Conservation (phyloP, 2,797 vertebrate species). For the Arctocebus calabarensis region DNA sequence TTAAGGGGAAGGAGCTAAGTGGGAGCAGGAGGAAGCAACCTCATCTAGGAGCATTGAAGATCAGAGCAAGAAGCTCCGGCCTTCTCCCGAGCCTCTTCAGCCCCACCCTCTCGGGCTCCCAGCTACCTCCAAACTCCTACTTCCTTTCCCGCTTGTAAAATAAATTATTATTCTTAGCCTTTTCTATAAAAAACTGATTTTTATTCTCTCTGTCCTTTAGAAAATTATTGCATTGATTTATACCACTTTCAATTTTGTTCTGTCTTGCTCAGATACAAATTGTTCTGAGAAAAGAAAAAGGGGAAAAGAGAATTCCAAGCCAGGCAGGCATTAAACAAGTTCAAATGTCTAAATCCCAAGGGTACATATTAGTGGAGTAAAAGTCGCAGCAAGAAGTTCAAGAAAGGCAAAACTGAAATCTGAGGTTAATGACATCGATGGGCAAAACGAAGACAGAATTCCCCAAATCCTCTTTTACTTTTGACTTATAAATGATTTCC, state of each 20-base stretch:
- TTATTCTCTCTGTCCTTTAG: background rate
- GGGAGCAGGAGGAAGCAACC: background rate
- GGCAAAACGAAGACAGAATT: background rate
- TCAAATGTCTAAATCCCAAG: background rate
- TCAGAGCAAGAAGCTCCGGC: background rate
- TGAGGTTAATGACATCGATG: background rate
- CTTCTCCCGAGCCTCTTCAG: background rate
- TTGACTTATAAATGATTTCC: background rate
- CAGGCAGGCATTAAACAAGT: background rate
- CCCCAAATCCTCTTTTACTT: background rate
- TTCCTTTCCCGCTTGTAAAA: background rate
- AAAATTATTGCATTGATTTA: background rate
- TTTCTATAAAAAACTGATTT: constrained; percentile 2
- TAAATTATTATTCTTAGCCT: background rate
- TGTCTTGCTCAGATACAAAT: background rate
- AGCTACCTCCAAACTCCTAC: background rate
- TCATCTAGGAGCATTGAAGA: background rate
- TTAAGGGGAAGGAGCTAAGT: background rate
- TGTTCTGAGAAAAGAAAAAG: background rate
- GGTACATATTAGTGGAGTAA: background rate
- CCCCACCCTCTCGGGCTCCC: background rate
- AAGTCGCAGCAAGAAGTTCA: background rate
- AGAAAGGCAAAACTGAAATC: background rate
- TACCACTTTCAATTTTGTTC: background rate
- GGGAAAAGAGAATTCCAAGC: background rate